Evolutionary conservation across 2,797 vertebrate genomes (phyloP).

Genomic region (Chelon labrosus): DNA sequence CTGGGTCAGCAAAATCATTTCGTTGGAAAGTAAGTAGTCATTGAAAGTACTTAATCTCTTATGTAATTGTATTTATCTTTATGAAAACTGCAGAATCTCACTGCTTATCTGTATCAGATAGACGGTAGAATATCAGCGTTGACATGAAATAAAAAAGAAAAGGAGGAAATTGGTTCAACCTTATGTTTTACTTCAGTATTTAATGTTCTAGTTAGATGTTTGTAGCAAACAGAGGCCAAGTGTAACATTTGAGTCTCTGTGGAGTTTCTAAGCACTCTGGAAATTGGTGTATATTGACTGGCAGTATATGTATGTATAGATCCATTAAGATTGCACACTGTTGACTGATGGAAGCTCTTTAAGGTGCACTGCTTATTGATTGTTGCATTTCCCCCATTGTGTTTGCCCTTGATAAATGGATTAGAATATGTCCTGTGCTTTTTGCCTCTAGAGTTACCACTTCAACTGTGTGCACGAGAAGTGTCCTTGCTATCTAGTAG

Average conservation of each 20-base stretch:
- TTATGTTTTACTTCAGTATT: slow-evolving; percentile 1
- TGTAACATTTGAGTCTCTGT: slow-evolving; percentile 16
- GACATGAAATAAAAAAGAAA: background rate
- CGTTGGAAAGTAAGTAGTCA: background rate
- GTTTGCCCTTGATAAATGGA: slow-evolving; percentile 68
- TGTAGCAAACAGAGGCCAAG: slow-evolving; percentile 13
- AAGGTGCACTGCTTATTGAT: slow-evolving; percentile 67
- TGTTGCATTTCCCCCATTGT: slow-evolving; percentile 42
- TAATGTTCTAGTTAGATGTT: slow-evolving; percentile 14
- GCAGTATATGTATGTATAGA: slow-evolving; percentile 39
- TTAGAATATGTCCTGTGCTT: slow-evolving; percentile 54
- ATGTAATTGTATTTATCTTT: background rate
- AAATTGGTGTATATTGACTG: slow-evolving; percentile 56
- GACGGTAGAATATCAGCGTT: slow-evolving; percentile 4
- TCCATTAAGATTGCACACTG: slow-evolving; percentile 63
- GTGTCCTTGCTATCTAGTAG: slow-evolving; percentile 29
- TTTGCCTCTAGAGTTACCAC: slow-evolving; percentile 54
- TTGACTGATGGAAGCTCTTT: slow-evolving; percentile 67
- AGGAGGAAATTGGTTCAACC: background rate
- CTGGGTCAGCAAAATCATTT: no score
- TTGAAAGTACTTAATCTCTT: background rate
- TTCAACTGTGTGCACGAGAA: slow-evolving; percentile 39
- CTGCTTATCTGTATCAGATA: background rate
- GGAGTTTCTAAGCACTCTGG: slow-evolving; percentile 32
- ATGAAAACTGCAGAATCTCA: background rate